Percentiles rank a stretch among this genome's conserved stretches.
These are phyloP conservation scores for Norana najaformis DNA, from an alignment of 2,888 invertebrate species.

Conservation along the genomic window DNA sequence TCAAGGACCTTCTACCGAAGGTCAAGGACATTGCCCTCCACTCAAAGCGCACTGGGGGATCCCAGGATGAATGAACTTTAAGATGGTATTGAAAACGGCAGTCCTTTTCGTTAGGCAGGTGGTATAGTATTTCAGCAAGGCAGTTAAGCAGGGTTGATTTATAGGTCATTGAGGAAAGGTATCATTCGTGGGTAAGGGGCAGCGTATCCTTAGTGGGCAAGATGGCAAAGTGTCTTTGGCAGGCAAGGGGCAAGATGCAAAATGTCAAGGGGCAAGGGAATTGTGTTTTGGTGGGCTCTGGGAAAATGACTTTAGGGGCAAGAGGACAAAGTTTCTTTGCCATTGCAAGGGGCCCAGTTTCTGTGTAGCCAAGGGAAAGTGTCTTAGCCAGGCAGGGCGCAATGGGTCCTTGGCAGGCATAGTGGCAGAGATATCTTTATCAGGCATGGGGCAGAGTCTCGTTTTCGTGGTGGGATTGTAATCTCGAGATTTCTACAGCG, in stretches of 20 bases:
- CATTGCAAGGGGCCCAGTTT: too few species aligned
- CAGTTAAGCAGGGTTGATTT: neutral
- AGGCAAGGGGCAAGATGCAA: too few species aligned
- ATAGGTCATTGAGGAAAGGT: neutral
- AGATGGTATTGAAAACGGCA: neutral
- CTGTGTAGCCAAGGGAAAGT: neutral
- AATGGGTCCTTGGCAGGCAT: neutral
- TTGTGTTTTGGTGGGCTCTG: too few species aligned
- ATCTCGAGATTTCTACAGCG: too few species aligned
- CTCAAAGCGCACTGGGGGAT: slow-evolving; percentile 40
- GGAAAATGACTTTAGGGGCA: too few species aligned
- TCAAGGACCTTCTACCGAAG: slow-evolving; percentile 44
- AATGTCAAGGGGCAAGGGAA: too few species aligned
- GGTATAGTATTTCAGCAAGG: neutral
- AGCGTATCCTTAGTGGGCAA: neutral
- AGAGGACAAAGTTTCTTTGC: too few species aligned
- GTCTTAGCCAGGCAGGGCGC: neutral
- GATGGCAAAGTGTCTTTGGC: neutral
- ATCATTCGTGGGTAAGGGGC: neutral
- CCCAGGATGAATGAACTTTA: neutral
- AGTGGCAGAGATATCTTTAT: too few species aligned
- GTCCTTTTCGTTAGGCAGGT: neutral
- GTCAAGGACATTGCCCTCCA: slow-evolving; percentile 49
- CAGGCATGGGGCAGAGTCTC: too few species aligned
- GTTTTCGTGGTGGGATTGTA: too few species aligned